Evolutionary conservation across 2,113 vertebrate genomes (phyloP).

Genomic region (Maccullochella peelii): DNA sequence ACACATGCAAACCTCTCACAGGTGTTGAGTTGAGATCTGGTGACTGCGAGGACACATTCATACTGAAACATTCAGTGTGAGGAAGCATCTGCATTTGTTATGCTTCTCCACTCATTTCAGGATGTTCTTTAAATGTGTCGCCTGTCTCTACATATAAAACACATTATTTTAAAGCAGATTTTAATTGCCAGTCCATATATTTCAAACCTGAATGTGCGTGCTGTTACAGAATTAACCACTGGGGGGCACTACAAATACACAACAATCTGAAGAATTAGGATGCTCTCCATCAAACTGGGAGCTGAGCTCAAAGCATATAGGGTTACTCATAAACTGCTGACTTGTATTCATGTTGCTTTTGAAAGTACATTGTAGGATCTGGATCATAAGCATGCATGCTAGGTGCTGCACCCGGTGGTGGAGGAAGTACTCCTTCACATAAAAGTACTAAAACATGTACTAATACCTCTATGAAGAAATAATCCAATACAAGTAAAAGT

Average conservation of each 20-base stretch:
- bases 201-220: neutral
- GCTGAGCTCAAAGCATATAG: neutral
- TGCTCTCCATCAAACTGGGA: neutral
- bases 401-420: too few species aligned
- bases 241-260: conserved; percentile 39
- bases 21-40: neutral
- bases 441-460: neutral
- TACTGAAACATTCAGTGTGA: neutral
- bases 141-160: neutral
- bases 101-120: too few species aligned
- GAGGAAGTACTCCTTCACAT: neutral
- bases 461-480: neutral
- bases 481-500: neutral
- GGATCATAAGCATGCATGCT: too few species aligned
- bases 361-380: neutral
- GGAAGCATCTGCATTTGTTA: too few species aligned
- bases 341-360: neutral
- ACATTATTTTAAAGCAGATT: conserved; percentile 1
- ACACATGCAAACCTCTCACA: neutral
- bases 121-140: neutral
- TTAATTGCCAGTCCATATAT: neutral
- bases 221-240: conserved; percentile 31
- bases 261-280: neutral
- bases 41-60: neutral
- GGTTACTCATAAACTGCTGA: neutral